A percentile compares a stretch with the other conserved stretches of the same genome.
phyloP scores from a whole-genome alignment of 1,140 invertebrate genomes.

The Armadillidium nasatum region DNA sequence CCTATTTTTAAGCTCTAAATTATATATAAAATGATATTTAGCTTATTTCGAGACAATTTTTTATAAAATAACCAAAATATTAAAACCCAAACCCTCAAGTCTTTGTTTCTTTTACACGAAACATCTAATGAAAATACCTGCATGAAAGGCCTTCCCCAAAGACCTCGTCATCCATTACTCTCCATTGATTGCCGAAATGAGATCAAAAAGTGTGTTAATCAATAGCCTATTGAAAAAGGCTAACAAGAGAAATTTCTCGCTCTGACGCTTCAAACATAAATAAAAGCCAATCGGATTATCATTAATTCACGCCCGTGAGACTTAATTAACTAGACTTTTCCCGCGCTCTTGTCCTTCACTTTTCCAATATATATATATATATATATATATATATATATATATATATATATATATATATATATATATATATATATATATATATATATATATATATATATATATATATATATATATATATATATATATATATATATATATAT shows the following conservation, averaged over 20 bases:
- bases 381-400: not conserved
- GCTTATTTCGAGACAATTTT: no score
- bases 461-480: slow-evolving; percentile 14
- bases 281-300: not conserved
- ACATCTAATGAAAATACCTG: no score
- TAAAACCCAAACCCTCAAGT: no score
- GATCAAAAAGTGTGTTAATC: not conserved
- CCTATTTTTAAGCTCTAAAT: no score
- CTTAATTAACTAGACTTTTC: not conserved
- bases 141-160: no score
- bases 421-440: not conserved
- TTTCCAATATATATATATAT: no score
- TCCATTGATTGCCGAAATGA: not conserved
- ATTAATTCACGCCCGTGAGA: not conserved
- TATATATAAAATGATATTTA: no score
- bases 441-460: not conserved
- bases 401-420: not conserved
- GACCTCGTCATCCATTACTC: not conserved
- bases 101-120: no score
- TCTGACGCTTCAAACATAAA: not conserved
- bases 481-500: not conserved
- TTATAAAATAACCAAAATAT: no score
- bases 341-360: not conserved
- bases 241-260: slow-evolving; percentile 2
- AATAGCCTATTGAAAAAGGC: slow-evolving; percentile 3